Evolutionary conservation across 2,797 vertebrate genomes (phyloP).

Genomic region (Sebastes trivittatus): DNA sequence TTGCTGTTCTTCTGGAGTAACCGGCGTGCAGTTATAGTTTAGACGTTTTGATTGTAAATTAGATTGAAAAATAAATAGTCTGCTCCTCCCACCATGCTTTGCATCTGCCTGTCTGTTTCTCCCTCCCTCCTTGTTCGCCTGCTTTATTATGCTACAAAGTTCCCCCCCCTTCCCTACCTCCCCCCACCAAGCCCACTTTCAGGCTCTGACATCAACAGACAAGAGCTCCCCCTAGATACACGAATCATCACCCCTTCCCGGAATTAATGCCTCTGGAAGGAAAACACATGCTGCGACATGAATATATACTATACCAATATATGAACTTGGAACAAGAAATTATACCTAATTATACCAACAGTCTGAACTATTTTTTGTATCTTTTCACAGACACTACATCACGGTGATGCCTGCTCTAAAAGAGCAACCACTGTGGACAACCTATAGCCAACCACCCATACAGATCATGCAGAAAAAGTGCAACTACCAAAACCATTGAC

Average conservation of each 20-base stretch:
- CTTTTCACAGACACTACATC: not conserved
- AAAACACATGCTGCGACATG: not conserved
- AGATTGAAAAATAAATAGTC: constrained; percentile 13
- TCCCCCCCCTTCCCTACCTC: not conserved
- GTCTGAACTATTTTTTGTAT: not conserved
- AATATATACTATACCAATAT: not conserved
- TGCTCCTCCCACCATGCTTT: constrained; percentile 30
- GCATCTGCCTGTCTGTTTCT: constrained; percentile 15
- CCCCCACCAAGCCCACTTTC: constrained; percentile 8
- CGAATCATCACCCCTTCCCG: constrained; percentile 33
- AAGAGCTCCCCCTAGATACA: constrained; percentile 73
- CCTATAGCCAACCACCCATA: accelerated
- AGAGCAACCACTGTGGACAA: not conserved
- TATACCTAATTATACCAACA: not conserved
- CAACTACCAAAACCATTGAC: not conserved
- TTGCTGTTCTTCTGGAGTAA: not conserved
- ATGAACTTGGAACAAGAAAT: not conserved
- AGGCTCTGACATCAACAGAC: constrained; percentile 63
- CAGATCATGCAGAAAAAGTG: not conserved
- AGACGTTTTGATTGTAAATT: constrained; percentile 24
- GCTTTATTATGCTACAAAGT: constrained; percentile 23
- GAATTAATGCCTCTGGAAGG: not conserved
- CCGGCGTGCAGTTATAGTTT: not conserved
- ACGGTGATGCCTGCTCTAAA: not conserved
- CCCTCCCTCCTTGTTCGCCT: constrained; percentile 16